Evolutionary conservation across 2,888 invertebrate species (phyloP), one percentile per base, ranked within the genome.

Genomic region (Odontocerum albicorne): DNA sequence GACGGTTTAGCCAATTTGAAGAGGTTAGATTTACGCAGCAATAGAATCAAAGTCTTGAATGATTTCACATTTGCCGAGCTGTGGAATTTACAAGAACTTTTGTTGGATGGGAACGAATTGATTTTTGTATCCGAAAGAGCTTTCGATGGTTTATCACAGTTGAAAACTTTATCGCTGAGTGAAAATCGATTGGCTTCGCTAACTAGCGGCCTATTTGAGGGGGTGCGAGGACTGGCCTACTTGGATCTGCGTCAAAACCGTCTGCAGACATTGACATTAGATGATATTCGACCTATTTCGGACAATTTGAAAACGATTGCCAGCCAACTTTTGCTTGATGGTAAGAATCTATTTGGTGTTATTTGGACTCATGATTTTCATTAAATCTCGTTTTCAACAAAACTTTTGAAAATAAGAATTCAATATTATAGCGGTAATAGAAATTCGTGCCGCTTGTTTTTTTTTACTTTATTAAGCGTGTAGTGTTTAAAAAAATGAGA

Each of bases 51-150:
- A 64, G 87, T 87, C 74, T 80, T 92, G 65, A 88, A 88, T 2
- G 89, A 90, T 64, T 84, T 86, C 60, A 88, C 87, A 31, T 92
- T 92, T 70, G 83, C 86, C 1, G 90, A 91, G 68, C 74, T 90
- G 69, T 87, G 88, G 76, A 85, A 85, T 65, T 73, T 90, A 31
- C 80, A 82, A 52, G 87, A 88, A 66, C 71, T 90, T 65, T 79
- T 85, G 36, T 72, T 90, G 65, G 87, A 87, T 65, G 82, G 84
- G 66, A 87, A 87, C 68, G 79, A 80, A 62, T 79, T 88, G 66
- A 83, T 85, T 72, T 83, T 84, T 66, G 85, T 92, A 63, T 86
- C 87, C 8, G 86, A 87, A 65, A 81, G 87, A 54, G 91, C 91
- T 15, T 84, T 92, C 65, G 85, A 86, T 58, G 90, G 90, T 0